Base-by-base conservation (phyloP, 2,888 invertebrate species). In the Entomobrya multifasciata region DNA sequence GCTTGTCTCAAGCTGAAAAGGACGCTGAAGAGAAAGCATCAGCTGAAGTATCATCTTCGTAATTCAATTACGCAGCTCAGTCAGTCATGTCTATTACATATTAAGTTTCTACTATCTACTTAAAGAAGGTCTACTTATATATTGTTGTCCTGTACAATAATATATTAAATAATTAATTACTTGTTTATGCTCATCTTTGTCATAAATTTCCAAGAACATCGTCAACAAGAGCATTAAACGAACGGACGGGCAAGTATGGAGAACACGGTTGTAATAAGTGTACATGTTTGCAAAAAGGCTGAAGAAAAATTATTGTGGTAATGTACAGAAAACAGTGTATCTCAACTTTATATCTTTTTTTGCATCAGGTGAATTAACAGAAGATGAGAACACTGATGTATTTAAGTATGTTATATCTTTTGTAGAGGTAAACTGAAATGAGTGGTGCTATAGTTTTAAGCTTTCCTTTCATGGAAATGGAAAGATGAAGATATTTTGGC, bases 1-100 rank as follows among this genome's bases (percentile, higher is more conserved):
- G 78, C 55, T 80, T 86, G n/a, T 86, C 86, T 0, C 60, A 86
- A 65, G 86, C 80, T 15, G 86, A 86, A 60, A 86, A 86, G 20
- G 86, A 80, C 47, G 79, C 79, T 49, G 62, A 76, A 25, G 67
- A 84, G 22, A 22, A n/a, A n/a, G n/a, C n/a, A n/a, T n/a, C 57
- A 47, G 47, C 13, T 49, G 62, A 76, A 52, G 17, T 2, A 5
- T 62, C 62, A n/a, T 62, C 62, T 55, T 49, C 25, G 25, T 70
- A 57, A 60, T 78, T 62, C 47, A 78, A 57, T 76, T 76, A 55
- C 36, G 30, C 52, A 76, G 78, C 41, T 30, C 44, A 60, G 60
- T 25, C 36, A 77, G 57, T 70, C 70, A 70, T 70, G 70, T 70
- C 44, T n/a, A 70, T 41, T 15, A 70, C 20, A 36, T 70, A 20